These are phyloP conservation scores for Erithacus rubecula DNA, from an alignment of 2,797 vertebrate genomes.

Conservation along the genomic window DNA sequence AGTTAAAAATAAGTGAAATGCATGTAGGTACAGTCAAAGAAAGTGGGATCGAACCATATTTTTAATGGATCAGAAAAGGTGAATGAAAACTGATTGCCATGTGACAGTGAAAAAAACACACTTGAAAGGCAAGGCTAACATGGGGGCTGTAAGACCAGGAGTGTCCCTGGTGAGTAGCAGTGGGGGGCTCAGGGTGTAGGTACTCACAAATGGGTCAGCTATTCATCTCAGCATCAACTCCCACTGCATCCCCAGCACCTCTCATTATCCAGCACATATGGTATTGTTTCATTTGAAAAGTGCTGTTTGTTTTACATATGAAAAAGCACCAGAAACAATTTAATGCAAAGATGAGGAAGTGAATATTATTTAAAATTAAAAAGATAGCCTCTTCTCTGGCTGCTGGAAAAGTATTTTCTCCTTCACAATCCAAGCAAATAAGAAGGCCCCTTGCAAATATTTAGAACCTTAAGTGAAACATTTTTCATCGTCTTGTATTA, in stretches of 20 bases:
- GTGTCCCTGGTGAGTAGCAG: not conserved
- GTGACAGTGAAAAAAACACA: not conserved
- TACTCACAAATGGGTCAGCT: not conserved
- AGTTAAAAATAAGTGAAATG: not conserved
- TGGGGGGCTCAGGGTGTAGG: not conserved
- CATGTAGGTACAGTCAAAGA: not conserved
- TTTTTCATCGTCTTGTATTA: not conserved
- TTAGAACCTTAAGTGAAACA: not conserved
- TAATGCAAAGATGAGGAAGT: not conserved
- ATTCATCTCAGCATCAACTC: not conserved
- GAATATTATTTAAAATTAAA: not conserved
- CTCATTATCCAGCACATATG: not conserved
- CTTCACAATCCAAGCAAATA: not conserved
- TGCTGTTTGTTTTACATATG: not conserved
- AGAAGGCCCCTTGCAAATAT: not conserved
- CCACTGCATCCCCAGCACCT: not conserved
- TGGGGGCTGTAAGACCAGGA: not conserved
- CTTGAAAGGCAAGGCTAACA: not conserved
- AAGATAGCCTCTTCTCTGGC: not conserved
- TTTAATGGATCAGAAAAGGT: not conserved
- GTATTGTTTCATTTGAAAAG: not conserved
- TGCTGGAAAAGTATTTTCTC: not conserved
- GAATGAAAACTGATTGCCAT: not conserved
- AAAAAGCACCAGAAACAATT: not conserved
- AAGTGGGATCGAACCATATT: not conserved